Conservation (phyloP, 53 echinoderm and acorn worm genomes). For the Luidia sarsii region DNA sequence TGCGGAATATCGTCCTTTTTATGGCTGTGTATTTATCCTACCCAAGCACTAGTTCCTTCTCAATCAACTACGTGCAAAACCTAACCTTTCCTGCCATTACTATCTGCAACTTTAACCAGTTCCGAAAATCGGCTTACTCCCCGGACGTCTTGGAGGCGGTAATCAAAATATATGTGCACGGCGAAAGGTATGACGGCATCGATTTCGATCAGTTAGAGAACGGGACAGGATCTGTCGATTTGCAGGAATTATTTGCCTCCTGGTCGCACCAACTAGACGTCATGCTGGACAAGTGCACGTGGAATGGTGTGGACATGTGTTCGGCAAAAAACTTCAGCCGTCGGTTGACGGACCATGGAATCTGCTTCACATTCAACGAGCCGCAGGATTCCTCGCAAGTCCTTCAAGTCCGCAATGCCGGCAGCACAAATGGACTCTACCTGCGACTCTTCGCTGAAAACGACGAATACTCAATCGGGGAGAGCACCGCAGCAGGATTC, state of each 20-base stretch:
- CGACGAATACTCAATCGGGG: slow-evolving; percentile 65
- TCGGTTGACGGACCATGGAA: slow-evolving; percentile 65
- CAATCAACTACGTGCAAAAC: slow-evolving; percentile 42
- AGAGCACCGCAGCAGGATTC: slow-evolving; percentile 70
- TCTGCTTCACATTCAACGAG: slow-evolving; percentile 73
- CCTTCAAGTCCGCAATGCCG: slow-evolving; percentile 43
- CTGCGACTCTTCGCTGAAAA: slow-evolving; percentile 62
- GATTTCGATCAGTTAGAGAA: no score
- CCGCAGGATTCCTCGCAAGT: slow-evolving; percentile 1
- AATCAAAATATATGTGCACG: background rate
- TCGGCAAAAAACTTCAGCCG: slow-evolving; percentile 51
- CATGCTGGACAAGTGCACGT: slow-evolving; percentile 59
- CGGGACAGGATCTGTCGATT: no score
- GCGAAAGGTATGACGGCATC: background rate
- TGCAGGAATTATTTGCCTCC: background rate
- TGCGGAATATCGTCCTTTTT: background rate
- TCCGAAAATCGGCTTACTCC: background rate
- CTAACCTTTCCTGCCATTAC: slow-evolving; percentile 75
- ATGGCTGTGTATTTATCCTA: slow-evolving; percentile 27
- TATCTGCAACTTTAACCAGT: slow-evolving; percentile 79
- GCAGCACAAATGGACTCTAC: slow-evolving; percentile 57
- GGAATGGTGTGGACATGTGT: slow-evolving; percentile 54
- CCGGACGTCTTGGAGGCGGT: background rate
- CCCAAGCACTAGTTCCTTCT: slow-evolving; percentile 46
- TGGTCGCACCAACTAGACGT: slow-evolving; percentile 60